phyloP scores from a whole-genome alignment of 2,113 vertebrate species.

The Oriolus oriolus region DNA sequence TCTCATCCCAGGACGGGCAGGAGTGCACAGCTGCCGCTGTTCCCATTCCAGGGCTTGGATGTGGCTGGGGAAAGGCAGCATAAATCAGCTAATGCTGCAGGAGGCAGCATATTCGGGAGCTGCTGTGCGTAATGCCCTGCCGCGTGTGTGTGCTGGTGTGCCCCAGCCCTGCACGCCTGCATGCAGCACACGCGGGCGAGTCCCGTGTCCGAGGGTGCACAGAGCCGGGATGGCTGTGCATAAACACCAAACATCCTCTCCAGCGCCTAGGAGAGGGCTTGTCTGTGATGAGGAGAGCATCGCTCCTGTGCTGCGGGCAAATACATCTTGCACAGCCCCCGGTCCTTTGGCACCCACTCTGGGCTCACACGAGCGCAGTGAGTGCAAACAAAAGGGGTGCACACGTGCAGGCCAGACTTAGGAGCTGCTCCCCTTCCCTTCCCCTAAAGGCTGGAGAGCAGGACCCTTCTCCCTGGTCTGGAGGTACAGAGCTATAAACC shows the following conservation, averaged over 20 bases:
- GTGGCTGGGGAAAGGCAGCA: constrained; percentile 22
- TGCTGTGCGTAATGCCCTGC: constrained; percentile 16
- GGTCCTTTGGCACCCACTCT: background rate
- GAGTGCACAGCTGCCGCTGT: background rate
- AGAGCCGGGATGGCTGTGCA: background rate
- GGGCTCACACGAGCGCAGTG: background rate
- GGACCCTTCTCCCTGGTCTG: background rate
- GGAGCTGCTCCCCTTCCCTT: background rate
- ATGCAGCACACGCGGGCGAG: background rate
- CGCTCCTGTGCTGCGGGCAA: background rate
- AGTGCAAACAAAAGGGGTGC: background rate
- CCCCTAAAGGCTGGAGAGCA: background rate
- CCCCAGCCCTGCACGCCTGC: background rate
- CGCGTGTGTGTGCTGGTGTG: background rate
- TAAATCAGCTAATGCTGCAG: constrained; percentile 53
- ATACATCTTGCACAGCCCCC: background rate
- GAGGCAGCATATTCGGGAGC: background rate
- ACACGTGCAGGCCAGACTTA: background rate
- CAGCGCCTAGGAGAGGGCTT: background rate
- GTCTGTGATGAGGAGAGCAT: background rate
- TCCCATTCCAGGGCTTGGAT: constrained; percentile 32
- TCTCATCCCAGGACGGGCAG: constrained; percentile 47
- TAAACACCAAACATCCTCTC: background rate
- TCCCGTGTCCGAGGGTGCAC: background rate
- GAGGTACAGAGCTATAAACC: background rate